Base-by-base conservation (phyloP, 2,113 vertebrate genomes). In the Trichomycterus rosablanca region DNA sequence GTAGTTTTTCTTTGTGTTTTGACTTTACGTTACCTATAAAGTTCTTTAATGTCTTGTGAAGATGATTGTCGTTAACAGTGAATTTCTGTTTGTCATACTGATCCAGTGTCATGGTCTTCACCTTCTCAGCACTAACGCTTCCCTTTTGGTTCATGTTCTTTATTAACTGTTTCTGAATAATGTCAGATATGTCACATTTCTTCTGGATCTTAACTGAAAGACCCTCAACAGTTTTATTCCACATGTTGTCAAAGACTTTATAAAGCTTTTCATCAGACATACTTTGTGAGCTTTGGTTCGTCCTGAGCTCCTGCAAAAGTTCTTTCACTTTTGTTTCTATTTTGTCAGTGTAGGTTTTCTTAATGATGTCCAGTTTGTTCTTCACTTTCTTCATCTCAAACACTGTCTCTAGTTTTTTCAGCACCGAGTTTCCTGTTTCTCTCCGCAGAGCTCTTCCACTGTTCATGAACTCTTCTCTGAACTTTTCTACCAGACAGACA, bases 401-500 rank as follows among this genome's bases (percentile, higher is more conserved):
- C 24, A 66, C 43, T 48, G 15, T 43, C 28, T 32, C 61, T 14
- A 81, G 71, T 0, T 78, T 74, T 18, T 3, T 44, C 0, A 0
- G 0, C 1, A 44, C 44, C 22, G 57, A 73, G 8, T 0, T 68
- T 15, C 74, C 20, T 1, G 52, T 70, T 67, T 76, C 67, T 37
- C 0, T 7, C 28, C 46, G 5, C 50, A 82, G 71, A 37, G 9
- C 19, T 4, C 68, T 76, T 20, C 20, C 44, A 15, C 69, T 78
- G 61, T 32, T 79, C 6, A 3, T 11, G 15, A 84, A 84, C 0
- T 73, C 67, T 23, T 71, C 63, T 66, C 50, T 76, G 57, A 75
- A 70, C 62, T 30, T 22, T 65, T 80, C 79, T 19, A 81, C 68
- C 1, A 84, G 68, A 20, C 69, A 0, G 39, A 79, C 68, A 56